These are phyloP conservation scores for Ormyrus thymus DNA, from an alignment of 2,888 invertebrate genomes.

Conservation along the genomic window DNA sequence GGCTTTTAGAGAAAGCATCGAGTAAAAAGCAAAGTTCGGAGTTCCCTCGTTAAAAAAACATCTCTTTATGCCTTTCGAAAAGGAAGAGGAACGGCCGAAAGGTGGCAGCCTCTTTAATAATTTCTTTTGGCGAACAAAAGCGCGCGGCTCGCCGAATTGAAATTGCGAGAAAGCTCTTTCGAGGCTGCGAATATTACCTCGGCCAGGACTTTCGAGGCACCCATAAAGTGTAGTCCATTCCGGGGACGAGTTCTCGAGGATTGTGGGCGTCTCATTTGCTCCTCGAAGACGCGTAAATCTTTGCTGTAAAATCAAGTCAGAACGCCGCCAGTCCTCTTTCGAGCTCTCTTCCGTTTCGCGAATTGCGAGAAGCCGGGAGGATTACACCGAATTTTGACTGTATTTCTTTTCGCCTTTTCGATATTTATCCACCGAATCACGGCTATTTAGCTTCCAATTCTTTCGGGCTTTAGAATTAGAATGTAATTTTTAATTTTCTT, in stretches of 20 bases:
- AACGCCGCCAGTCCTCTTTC: no score
- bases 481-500: no score
- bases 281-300: conserved; percentile 35
- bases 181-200: conserved; percentile 30
- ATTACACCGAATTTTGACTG: neutral
- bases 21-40: neutral
- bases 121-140: conserved; percentile 31
- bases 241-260: neutral
- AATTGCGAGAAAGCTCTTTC: conserved; percentile 40
- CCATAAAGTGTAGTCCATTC: neutral
- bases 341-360: no score
- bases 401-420: neutral
- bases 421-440: no score
- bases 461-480: no score
- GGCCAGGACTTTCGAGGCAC: conserved; percentile 2
- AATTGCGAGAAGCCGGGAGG: neutral
- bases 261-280: conserved; percentile 43
- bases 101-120: conserved; percentile 13
- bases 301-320: neutral
- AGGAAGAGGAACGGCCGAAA: neutral
- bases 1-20: conserved; percentile 20
- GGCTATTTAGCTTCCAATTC: no score
- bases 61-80: conserved; percentile 6
- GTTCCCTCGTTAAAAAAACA: conserved; percentile 26
- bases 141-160: neutral